A percentile compares a stretch with the other conserved stretches of the same genome.
phyloP scores from a whole-genome alignment of 2,797 vertebrate species.

The Gymnothorax javanicus region DNA sequence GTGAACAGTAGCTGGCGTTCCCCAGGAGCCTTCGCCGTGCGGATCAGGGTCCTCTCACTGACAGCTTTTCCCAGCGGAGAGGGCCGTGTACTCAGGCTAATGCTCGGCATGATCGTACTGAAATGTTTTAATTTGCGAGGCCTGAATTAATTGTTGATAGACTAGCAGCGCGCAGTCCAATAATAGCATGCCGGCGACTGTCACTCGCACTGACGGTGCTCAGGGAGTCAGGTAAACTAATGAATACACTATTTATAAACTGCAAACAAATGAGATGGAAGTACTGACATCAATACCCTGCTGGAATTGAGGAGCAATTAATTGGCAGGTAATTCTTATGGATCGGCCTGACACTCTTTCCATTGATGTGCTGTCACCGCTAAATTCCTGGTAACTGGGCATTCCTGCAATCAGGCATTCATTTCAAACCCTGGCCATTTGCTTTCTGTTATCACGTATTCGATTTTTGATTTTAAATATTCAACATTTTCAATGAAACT shows the following conservation, averaged over 20 bases:
- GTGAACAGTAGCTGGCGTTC: not conserved
- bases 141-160: not conserved
- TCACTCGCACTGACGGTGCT: not conserved
- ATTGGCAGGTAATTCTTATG: not conserved
- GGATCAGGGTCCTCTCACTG: not conserved
- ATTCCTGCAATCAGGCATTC: not conserved
- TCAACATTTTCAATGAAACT: too few species aligned
- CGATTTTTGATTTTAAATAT: too few species aligned
- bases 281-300: not conserved
- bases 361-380: not conserved
- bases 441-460: not conserved
- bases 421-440: not conserved
- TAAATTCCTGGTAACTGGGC: not conserved
- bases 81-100: not conserved
- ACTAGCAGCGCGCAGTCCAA: not conserved
- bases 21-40: not conserved
- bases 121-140: not conserved
- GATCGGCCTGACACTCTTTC: not conserved
- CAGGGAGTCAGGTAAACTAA: not conserved
- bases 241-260: not conserved
- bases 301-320: not conserved
- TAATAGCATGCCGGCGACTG: not conserved
- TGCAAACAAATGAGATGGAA: not conserved
- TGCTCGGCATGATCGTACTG: not conserved
- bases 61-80: not conserved